These are phyloP conservation scores for Tubulanus polymorphus DNA, from an alignment of 2,888 invertebrate species.

Conservation along the genomic window DNA sequence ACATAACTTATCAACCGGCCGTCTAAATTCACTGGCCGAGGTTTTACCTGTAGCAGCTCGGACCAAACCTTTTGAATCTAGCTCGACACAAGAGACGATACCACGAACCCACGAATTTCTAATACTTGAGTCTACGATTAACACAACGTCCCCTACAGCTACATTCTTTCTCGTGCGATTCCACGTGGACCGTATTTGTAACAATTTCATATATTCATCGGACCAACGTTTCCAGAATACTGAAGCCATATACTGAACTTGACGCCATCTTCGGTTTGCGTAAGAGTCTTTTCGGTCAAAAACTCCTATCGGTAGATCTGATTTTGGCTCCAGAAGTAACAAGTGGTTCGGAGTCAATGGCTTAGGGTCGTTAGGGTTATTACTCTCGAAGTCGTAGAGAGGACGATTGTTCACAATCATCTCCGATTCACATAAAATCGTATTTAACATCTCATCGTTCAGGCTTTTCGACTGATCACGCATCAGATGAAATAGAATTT, in stretches of 20 bases:
- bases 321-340: too few species aligned
- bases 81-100: too few species aligned
- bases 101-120: too few species aligned
- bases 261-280: background rate
- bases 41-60: too few species aligned
- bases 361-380: background rate
- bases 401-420: background rate
- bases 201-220: background rate
- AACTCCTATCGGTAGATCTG: too few species aligned
- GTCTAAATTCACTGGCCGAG: too few species aligned
- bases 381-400: slow-evolving; percentile 8
- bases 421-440: background rate
- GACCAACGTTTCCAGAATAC: slow-evolving; percentile 3
- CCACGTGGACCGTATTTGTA: background rate
- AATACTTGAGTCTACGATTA: slow-evolving; percentile 1
- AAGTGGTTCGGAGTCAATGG: slow-evolving; percentile 22
- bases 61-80: too few species aligned
- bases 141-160: background rate
- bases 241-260: background rate
- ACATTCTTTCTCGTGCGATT: background rate
- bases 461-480: background rate
- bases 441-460: background rate
- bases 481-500: background rate
- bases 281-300: too few species aligned
- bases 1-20: too few species aligned